phyloP scores from a whole-genome alignment of 2,113 vertebrate genomes.

The Pampusana beccarii region DNA sequence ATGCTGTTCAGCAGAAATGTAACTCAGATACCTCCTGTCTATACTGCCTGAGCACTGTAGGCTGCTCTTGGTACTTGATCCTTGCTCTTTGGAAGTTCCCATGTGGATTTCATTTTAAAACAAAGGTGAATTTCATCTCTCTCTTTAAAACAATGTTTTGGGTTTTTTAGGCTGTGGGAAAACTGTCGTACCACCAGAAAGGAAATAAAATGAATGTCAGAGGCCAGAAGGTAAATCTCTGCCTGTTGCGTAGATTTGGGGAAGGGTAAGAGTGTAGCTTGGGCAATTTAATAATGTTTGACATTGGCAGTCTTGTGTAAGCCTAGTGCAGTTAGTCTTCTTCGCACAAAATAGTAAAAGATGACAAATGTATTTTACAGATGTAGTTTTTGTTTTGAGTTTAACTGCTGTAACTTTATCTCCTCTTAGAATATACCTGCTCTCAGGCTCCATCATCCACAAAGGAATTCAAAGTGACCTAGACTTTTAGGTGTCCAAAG shows the following conservation, averaged over 20 bases:
- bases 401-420: background rate
- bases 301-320: background rate
- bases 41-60: background rate
- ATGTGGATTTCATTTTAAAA: background rate
- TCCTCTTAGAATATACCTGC: background rate
- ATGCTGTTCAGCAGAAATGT: rapidly evolving
- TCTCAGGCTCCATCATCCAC: background rate
- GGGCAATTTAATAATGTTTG: background rate
- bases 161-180: background rate
- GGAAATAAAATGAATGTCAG: background rate
- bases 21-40: background rate
- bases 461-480: background rate
- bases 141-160: background rate
- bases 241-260: background rate
- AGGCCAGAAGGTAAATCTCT: background rate
- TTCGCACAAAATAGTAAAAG: background rate
- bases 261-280: background rate
- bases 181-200: background rate
- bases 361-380: background rate
- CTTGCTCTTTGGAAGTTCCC: background rate
- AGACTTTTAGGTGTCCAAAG: background rate
- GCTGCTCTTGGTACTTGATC: background rate
- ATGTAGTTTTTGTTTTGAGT: background rate
- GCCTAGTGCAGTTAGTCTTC: background rate
- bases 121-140: background rate